phyloP scores from a whole-genome alignment of 2,888 invertebrate genomes.

The Tinea semifulvella region DNA sequence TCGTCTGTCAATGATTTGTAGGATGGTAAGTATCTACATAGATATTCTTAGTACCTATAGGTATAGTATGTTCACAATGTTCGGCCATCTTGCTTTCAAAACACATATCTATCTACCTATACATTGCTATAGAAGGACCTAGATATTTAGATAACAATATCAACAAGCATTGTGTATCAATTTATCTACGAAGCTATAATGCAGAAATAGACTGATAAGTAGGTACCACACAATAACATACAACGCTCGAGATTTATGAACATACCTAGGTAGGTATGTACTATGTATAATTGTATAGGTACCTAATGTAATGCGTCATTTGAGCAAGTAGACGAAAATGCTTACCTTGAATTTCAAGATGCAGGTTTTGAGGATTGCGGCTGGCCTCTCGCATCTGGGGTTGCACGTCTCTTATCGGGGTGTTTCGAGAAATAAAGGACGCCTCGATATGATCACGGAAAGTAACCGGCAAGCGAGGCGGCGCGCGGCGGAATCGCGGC shows the following conservation, averaged over 20 bases:
- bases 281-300: too few relatives aligned
- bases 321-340: background rate
- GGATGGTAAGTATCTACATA: conserved; percentile 3
- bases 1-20: conserved; percentile 6
- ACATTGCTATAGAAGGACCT: background rate
- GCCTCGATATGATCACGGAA: conserved; percentile 1
- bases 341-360: background rate
- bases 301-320: background rate
- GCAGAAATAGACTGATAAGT: conserved; percentile 14
- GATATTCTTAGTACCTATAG: background rate
- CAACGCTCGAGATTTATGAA: too few relatives aligned
- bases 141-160: background rate
- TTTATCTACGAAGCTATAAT: conserved; percentile 13
- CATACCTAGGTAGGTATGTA: conserved; percentile 1
- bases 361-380: background rate
- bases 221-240: conserved; percentile 14
- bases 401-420: background rate
- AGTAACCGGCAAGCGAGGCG: conserved; percentile 44
- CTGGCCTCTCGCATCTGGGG: background rate
- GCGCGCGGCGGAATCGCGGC: conserved; percentile 62
- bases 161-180: background rate
- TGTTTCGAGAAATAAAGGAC: conserved; percentile 1
- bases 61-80: background rate
- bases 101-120: background rate
- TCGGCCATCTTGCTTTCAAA: background rate